Base-by-base conservation (phyloP, 1,140 invertebrate genomes). In the Trypoxylus dichotomus region DNA sequence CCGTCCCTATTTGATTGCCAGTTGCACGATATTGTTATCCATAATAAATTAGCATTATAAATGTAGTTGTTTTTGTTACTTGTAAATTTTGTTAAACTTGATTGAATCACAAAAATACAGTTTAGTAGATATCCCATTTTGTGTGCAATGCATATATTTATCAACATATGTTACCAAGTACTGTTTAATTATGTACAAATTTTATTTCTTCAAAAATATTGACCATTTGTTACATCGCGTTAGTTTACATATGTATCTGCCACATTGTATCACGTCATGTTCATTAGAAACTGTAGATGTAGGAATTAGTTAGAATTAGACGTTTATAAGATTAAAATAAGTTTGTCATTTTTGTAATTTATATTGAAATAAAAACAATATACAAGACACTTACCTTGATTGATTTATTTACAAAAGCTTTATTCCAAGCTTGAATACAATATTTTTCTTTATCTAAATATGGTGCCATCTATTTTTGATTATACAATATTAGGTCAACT, bases 281-380 rank as follows among this genome's bases (percentile, higher is more conserved):
- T 25, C 60, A 68, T 68, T 68, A 25, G 25, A 68, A 68, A 3
- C 25, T 68, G 19, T 68, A 68, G 60, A 29, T 68, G 10, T 68
- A 68, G 24, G 10, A 37, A 37, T 37, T 37, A 37, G 32, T 37
- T 0, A 37, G 5, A 37, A 37, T 37, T 37, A 37, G 32, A 37
- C 11, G 60, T 68, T 68, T 68, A 24, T 68, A 68, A 68, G 24
- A 29, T 29, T 13, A 27, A 68, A 68, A 68, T 8, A 27, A 13
- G 21, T 27, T 27, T 68, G 60, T 68, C 19, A 68, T 68, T 68
- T 68, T 68, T 68, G 60, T 68, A 68, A 68, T 68, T 68, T 68
- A 24, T 68, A 68, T 68, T 68, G 7, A 68, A 68, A 68, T 27
- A 68, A 68, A 68, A 21, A 68, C 0, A 24, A 21, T 60, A n/a